A percentile compares a stretch with the other conserved stretches of the same genome.
phyloP scores from a whole-genome alignment of 2,113 vertebrate species.

The Eolophus roseicapilla region DNA sequence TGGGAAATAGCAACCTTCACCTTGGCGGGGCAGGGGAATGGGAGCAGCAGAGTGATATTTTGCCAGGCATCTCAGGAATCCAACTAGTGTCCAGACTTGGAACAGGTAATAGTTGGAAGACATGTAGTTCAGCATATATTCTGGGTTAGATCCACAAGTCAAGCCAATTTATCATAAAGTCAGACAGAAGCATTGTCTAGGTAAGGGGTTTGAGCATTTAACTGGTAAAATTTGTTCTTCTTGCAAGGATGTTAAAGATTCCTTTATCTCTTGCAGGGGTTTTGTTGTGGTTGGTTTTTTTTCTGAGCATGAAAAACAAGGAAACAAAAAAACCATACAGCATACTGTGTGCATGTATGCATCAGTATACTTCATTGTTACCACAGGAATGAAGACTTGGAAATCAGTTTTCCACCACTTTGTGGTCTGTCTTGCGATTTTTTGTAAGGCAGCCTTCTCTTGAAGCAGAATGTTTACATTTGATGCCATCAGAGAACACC shows the following conservation, averaged over 20 bases:
- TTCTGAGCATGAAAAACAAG: not conserved
- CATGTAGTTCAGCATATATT: not conserved
- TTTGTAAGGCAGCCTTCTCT: not conserved
- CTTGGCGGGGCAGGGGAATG: fast-evolving
- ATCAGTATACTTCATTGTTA: not conserved
- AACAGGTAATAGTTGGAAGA: not conserved
- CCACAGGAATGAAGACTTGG: not conserved
- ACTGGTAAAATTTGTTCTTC: not conserved
- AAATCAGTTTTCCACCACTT: not conserved
- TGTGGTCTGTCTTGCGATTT: not conserved
- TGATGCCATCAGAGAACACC: not conserved
- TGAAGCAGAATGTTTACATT: not conserved
- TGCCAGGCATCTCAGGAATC: not conserved
- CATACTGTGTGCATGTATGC: not conserved
- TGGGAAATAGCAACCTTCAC: not conserved
- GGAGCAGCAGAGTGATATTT: not conserved
- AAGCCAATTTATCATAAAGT: not conserved
- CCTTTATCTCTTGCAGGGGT: not conserved
- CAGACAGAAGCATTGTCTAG: not conserved
- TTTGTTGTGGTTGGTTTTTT: not conserved
- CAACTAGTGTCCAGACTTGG: not conserved
- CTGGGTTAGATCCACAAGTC: not conserved
- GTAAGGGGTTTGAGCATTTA: not conserved
- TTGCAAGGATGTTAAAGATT: not conserved
- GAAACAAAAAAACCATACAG: not conserved